phyloP scores from a whole-genome alignment of 1,140 invertebrate genomes.

The Zelostemma sp. region DNA sequence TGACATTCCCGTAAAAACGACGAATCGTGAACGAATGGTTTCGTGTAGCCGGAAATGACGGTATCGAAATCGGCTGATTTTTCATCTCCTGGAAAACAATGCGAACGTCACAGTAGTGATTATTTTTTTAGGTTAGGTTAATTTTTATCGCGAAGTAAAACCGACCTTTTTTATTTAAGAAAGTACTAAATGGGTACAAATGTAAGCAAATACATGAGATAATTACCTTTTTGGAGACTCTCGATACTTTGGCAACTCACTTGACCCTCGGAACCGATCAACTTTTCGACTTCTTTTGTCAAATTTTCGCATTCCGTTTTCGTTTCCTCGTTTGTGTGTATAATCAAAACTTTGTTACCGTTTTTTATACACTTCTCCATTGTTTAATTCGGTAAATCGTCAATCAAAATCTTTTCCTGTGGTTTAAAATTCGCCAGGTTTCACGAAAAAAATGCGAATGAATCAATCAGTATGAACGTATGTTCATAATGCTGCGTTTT shows the following conservation, averaged over 20 bases:
- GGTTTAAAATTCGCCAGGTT: no score
- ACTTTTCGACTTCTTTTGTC: neutral
- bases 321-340: neutral
- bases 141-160: neutral
- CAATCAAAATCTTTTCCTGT: no score
- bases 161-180: neutral
- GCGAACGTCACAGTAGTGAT: no score
- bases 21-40: constrained; percentile 26
- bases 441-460: no score
- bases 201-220: no score
- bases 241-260: neutral
- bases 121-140: neutral
- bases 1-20: constrained; percentile 28
- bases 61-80: neutral
- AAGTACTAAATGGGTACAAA: no score
- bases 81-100: neutral
- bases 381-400: neutral
- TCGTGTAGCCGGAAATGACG: constrained; percentile 23
- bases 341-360: neutral
- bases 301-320: neutral
- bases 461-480: no score
- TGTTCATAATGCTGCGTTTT: no score
- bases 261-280: neutral
- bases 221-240: neutral
- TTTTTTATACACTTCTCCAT: neutral